phyloP scores from a whole-genome alignment of 2,113 vertebrate genomes.

The Perca fluviatilis region DNA sequence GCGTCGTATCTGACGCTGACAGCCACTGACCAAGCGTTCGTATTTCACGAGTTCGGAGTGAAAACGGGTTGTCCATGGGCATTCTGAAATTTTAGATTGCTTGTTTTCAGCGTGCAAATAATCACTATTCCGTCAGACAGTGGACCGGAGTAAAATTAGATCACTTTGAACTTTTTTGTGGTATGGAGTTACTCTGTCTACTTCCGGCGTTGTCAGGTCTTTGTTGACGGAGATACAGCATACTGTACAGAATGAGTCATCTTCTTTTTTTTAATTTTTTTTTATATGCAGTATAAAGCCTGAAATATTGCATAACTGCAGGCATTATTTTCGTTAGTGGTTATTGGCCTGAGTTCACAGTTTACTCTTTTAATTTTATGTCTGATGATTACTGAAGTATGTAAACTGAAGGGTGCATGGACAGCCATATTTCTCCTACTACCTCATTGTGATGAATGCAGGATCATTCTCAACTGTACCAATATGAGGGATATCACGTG shows the following conservation, averaged over 20 bases:
- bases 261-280: neutral
- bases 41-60: too few species aligned
- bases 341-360: slow-evolving; percentile 12
- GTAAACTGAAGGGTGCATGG: slow-evolving; percentile 8
- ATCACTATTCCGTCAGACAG: neutral
- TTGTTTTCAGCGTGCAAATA: neutral
- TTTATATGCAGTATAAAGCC: neutral
- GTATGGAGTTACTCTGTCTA: slow-evolving; percentile 10
- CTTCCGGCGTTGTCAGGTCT: neutral
- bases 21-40: too few species aligned
- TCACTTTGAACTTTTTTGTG: slow-evolving; percentile 16
- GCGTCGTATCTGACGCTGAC: too few species aligned
- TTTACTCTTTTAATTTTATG: slow-evolving; percentile 12
- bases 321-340: neutral
- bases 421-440: neutral
- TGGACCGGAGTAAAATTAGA: neutral
- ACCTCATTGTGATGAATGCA: neutral
- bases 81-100: neutral
- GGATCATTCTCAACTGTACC: neutral
- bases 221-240: neutral
- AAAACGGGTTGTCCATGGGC: neutral
- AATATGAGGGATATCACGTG: neutral
- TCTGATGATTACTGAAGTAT: slow-evolving; percentile 5
- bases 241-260: neutral
- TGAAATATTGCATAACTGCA: neutral